Conservation (phyloP, 1,140 invertebrate species). For the Proctacanthus coquilletti region DNA sequence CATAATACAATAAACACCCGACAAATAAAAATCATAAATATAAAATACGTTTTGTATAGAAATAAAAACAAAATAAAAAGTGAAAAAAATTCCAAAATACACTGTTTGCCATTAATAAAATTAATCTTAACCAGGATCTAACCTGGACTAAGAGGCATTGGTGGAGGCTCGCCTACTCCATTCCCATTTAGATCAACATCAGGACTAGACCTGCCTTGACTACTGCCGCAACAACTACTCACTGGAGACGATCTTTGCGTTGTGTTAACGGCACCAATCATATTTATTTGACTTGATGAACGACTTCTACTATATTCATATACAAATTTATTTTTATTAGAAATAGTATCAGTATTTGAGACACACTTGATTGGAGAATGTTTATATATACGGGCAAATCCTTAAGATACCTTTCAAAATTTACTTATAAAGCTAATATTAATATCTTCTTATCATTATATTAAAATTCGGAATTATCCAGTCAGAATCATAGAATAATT, state of each 20-base stretch:
- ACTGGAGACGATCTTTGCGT: slow-evolving; percentile 32
- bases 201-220: slow-evolving; percentile 31
- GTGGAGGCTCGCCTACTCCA: slow-evolving; percentile 19
- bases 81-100: neutral
- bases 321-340: too few species aligned
- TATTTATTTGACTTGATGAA: slow-evolving; percentile 31
- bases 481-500: too few species aligned
- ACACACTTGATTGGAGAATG: too few species aligned
- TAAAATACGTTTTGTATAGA: neutral
- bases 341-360: too few species aligned
- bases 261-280: slow-evolving; percentile 31
- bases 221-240: slow-evolving; percentile 33
- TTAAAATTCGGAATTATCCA: too few species aligned
- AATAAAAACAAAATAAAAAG: slow-evolving; percentile 1
- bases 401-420: too few species aligned
- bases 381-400: too few species aligned
- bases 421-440: too few species aligned
- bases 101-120: neutral
- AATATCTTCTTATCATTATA: too few species aligned
- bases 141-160: slow-evolving; percentile 30
- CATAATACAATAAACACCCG: neutral
- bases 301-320: too few species aligned
- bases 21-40: neutral
- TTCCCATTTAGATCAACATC: slow-evolving; percentile 21
- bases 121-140: slow-evolving; percentile 10